Percentiles rank a stretch among this genome's conserved stretches.
phyloP scores from a whole-genome alignment of 2,888 invertebrate species.

The Anodontia alba region DNA sequence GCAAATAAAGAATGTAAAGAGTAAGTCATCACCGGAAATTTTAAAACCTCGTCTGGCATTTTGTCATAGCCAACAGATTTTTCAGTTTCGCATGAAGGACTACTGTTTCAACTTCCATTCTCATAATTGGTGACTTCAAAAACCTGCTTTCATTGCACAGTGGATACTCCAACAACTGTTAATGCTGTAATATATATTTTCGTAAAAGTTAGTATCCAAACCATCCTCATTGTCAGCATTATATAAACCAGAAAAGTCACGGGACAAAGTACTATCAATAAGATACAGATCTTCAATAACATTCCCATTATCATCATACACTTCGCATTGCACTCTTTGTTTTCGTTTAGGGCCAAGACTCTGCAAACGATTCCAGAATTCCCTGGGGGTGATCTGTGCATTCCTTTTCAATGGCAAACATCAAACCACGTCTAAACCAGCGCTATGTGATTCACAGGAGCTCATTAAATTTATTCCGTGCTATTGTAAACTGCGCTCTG shows the following conservation, averaged over 20 bases:
- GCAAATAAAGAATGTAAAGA: conserved; percentile 12
- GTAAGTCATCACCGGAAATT: background rate
- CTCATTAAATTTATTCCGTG: background rate
- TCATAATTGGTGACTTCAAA: background rate
- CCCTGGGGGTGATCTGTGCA: conserved; percentile 23
- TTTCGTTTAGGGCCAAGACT: conserved; percentile 21
- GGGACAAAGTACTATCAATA: background rate
- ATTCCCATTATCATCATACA: conserved; percentile 12
- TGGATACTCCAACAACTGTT: background rate
- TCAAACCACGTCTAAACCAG: background rate
- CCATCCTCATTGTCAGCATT: background rate
- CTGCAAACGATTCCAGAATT: conserved; percentile 23
- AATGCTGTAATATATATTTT: background rate
- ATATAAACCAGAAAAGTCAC: background rate
- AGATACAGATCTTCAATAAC: background rate
- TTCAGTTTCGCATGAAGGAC: background rate
- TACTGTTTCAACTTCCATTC: background rate
- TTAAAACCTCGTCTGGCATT: background rate
- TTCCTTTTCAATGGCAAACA: conserved; percentile 22
- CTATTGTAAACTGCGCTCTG: background rate
- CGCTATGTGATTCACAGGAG: background rate
- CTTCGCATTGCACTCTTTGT: conserved; percentile 25
- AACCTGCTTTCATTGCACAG: background rate
- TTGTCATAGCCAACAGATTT: background rate
- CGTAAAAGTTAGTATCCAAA: background rate